A percentile compares a stretch with the other conserved stretches of the same genome.
phyloP scores from a whole-genome alignment of 1,140 invertebrate species.

The Papilio dardanus region DNA sequence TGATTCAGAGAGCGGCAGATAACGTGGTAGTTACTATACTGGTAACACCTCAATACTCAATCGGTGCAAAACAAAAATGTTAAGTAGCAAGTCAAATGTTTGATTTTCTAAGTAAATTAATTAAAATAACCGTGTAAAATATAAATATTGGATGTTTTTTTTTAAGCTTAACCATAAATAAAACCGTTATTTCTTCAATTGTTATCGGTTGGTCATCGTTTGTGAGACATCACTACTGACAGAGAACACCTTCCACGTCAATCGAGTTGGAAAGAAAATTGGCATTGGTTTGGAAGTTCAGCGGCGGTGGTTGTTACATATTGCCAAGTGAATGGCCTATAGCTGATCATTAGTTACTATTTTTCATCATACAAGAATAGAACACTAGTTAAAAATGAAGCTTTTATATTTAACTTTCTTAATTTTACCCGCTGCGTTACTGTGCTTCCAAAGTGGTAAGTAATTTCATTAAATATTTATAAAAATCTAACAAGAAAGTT shows the following conservation, averaged over 20 bases:
- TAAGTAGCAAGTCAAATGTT: no score
- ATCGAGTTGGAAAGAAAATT: constrained; percentile 80
- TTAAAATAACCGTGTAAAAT: no score
- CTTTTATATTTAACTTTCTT: constrained; percentile 70
- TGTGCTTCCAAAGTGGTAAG: constrained; percentile 76
- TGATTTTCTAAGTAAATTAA: no score
- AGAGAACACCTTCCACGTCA: constrained; percentile 78
- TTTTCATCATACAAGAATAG: constrained; percentile 46
- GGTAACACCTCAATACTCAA: no score
- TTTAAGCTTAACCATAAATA: neutral
- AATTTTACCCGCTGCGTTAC: constrained; percentile 71
- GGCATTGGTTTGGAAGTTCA: constrained; percentile 70
- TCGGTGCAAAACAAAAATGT: no score
- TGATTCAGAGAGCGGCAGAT: no score
- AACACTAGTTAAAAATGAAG: constrained; percentile 70
- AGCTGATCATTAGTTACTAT: constrained; percentile 50
- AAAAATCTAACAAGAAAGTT: constrained; percentile 49
- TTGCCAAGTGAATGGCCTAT: constrained; percentile 70
- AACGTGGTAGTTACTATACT: no score
- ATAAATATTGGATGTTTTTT: no score
- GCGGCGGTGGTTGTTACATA: constrained; percentile 58
- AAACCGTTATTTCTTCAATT: neutral
- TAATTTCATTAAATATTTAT: constrained; percentile 43
- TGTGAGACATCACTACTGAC: constrained; percentile 58
- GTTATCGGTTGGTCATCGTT: constrained; percentile 12